Conservation (phyloP, 1,140 invertebrate genomes). For the Ditylenchus dipsaci region DNA sequence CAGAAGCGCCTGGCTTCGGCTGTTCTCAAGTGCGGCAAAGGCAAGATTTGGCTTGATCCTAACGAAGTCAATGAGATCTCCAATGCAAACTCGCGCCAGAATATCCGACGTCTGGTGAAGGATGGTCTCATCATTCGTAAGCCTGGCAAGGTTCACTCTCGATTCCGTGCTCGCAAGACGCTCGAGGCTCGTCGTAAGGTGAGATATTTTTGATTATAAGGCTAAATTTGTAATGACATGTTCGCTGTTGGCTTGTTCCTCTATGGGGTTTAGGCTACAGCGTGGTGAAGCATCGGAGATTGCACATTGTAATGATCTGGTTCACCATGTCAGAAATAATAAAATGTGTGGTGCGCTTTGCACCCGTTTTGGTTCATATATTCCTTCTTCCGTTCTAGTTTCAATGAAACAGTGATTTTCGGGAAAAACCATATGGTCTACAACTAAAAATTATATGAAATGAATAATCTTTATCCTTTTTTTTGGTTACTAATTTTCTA, state of each 20-base stretch:
- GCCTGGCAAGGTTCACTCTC: constrained; percentile 93
- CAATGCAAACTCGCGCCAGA: constrained; percentile 97
- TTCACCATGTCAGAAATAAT: constrained; percentile 19
- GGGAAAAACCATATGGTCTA: constrained; percentile 17
- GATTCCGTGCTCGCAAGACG: constrained; percentile 91
- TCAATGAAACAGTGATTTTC: constrained; percentile 12
- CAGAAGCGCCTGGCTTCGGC: constrained; percentile 97
- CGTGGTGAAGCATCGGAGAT: constrained; percentile 16
- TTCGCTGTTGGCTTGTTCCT: too few species aligned
- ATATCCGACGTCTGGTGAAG: constrained; percentile 95
- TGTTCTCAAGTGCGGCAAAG: constrained; percentile 96
- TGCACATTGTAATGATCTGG: constrained; percentile 1
- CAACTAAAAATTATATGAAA: background rate
- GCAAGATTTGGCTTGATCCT: constrained; percentile 99
- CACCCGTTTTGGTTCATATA: constrained; percentile 15
- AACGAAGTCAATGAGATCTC: constrained; percentile 99
- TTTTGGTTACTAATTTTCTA: too few species aligned
- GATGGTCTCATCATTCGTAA: constrained; percentile 99
- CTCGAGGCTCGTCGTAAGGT: constrained; percentile 72
- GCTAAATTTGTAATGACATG: background rate
- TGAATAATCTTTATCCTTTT: background rate
- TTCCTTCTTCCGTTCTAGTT: constrained; percentile 16
- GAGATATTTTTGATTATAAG: constrained; percentile 6
- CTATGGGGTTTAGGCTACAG: too few species aligned
- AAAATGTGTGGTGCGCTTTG: constrained; percentile 6